Base-by-base conservation (phyloP, 2,888 invertebrate genomes). In the Tiliacea aurago region DNA sequence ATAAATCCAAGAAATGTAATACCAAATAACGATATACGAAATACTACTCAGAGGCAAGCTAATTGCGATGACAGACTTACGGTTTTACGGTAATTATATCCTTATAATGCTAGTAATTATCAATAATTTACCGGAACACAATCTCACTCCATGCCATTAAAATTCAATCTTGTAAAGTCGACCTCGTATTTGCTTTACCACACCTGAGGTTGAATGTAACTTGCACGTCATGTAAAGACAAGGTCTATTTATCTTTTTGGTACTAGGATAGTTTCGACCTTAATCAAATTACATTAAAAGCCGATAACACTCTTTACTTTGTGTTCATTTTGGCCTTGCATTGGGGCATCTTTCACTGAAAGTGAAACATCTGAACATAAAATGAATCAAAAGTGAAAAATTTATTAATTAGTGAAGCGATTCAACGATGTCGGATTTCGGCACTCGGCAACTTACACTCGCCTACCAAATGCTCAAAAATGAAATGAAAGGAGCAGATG, bases 61-160 rank as follows among this genome's bases (percentile, higher is more conserved):
- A 43, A 58, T 37, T 33, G 13, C 10, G 45, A 23, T 67, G 55
- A 56, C 63, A 61, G 41, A 70, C 51, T 66, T 58, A 45, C 62
- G 0, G 13, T 33, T 55, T 51, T 58, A 47, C 18, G 53, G 59
- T 69, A 58, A 80, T 81, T 65, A 73, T 58, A n/a, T n/a, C 43
- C 59, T 33, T 63, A 67, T 1, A 53, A 13, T 53, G 28, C 28
- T 11, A 53, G 41, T 59, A 43, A 66, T 55, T 51, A 53, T 41
- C 11, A 41, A 69, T 73, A 70, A 81, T 81, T 81, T 73, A 67
- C 81, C 28, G 43, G 10, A 58, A 45, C 55, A 66, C 55, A 66
- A 75, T 75, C 62, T 72, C 63, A 69, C 70, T 70, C 53, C 45
- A 58, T 6, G 20, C 15, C 69, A 20, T 69, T 77, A 41, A 73